phyloP scores from a whole-genome alignment of 2,888 invertebrate genomes.

The Lasioglossum oenotherae region DNA sequence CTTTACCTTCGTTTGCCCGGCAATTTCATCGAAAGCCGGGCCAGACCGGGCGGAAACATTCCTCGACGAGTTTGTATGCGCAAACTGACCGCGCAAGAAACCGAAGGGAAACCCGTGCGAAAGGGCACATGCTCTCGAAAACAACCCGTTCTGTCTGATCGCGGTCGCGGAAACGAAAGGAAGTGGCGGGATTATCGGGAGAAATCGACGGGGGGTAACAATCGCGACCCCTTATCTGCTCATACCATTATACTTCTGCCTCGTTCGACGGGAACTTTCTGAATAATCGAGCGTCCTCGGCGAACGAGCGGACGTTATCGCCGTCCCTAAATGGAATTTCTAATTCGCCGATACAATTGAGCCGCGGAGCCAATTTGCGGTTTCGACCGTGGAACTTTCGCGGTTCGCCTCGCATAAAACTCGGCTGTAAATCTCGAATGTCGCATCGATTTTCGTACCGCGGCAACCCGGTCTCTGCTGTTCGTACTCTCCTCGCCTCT shows the following conservation, averaged over 20 bases:
- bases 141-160: not conserved
- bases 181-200: conserved; percentile 50
- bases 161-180: conserved; percentile 1
- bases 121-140: not conserved
- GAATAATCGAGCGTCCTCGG: conserved; percentile 61
- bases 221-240: conserved; percentile 32
- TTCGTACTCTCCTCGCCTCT: conserved; percentile 31
- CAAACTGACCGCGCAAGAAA: not conserved
- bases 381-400: conserved; percentile 43
- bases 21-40: conserved; percentile 14
- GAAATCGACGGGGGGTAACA: conserved; percentile 29
- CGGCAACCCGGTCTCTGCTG: not conserved
- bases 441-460: conserved; percentile 35
- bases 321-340: conserved; percentile 66
- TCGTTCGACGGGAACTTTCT: conserved; percentile 54
- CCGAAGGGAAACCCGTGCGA: not conserved
- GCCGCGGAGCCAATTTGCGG: conserved; percentile 50
- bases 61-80: conserved; percentile 8
- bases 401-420: conserved; percentile 41
- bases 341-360: conserved; percentile 68
- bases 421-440: conserved; percentile 34
- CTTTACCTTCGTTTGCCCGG: conserved; percentile 16
- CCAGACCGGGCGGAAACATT: conserved; percentile 16
- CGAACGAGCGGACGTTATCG: conserved; percentile 46
- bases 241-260: conserved; percentile 30